Conservation (phyloP, 2,888 invertebrate species). For the Noctua janthina region DNA sequence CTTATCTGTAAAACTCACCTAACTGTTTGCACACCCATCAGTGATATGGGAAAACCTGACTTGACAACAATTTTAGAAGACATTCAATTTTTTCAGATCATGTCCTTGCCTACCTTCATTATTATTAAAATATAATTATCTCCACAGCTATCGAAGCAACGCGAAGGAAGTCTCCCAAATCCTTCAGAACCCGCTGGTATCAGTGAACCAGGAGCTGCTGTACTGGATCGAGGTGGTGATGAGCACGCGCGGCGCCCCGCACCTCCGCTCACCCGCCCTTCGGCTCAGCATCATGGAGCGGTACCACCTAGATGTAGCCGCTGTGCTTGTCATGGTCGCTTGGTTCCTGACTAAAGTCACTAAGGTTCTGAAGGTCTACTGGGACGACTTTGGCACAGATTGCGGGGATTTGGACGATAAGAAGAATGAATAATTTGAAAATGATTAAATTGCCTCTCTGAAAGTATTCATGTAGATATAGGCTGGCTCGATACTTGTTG, state of each 20-base stretch:
- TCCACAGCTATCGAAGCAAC: slow-evolving; percentile 71
- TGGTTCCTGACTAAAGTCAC: slow-evolving; percentile 78
- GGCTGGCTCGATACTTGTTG: background rate
- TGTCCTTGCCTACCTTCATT: background rate
- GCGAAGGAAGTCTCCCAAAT: slow-evolving; percentile 68
- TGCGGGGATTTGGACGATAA: slow-evolving; percentile 60
- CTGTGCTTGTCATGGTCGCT: slow-evolving; percentile 65
- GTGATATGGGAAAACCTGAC: background rate
- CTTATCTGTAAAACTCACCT: background rate
- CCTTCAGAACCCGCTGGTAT: slow-evolving; percentile 64
- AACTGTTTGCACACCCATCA: background rate
- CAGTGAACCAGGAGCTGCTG: slow-evolving; percentile 71
- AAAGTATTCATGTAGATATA: background rate
- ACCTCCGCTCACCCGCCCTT: slow-evolving; percentile 74
- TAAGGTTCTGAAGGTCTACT: slow-evolving; percentile 73
- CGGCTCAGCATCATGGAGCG: slow-evolving; percentile 68
- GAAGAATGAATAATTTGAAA: slow-evolving; percentile 63
- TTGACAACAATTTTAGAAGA: background rate
- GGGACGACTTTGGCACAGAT: slow-evolving; percentile 63
- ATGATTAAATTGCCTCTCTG: background rate
- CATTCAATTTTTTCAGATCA: background rate
- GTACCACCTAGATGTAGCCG: slow-evolving; percentile 72
- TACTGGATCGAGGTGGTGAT: slow-evolving; percentile 74
- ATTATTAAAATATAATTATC: background rate
- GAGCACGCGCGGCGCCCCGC: slow-evolving; percentile 68